Evolutionary conservation across 2,797 vertebrate genomes (phyloP).

Genomic region (Smutsia gigantea): DNA sequence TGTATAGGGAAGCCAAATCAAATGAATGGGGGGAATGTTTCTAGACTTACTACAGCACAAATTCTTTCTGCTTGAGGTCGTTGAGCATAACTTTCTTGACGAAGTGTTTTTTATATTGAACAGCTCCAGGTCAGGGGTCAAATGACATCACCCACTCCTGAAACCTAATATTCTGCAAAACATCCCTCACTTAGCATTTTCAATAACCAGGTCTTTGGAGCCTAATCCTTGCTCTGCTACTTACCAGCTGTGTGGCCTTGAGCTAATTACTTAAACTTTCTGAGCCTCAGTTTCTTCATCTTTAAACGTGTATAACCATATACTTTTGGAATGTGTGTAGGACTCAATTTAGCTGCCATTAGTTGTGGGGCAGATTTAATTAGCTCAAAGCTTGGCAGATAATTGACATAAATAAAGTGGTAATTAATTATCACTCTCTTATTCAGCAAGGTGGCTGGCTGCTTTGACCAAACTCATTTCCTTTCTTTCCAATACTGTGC

Average conservation of each 20-base stretch:
- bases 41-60: neutral
- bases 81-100: neutral
- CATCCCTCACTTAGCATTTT: neutral
- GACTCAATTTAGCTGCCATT: neutral
- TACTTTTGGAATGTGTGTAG: neutral
- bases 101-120: slow-evolving; percentile 45
- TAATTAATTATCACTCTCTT: neutral
- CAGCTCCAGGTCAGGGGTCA: slow-evolving; percentile 20
- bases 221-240: neutral
- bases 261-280: neutral
- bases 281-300: neutral
- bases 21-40: neutral
- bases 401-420: neutral
- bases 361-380: neutral
- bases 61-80: slow-evolving; percentile 30
- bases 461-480: neutral
- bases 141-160: slow-evolving; percentile 53
- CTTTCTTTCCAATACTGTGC: neutral
- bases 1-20: neutral
- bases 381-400: neutral
- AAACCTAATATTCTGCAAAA: slow-evolving; percentile 44
- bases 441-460: neutral
- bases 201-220: neutral
- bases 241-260: neutral
- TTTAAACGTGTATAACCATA: neutral